Base-by-base conservation (phyloP, 2,888 invertebrate species). In the Leptura quadrifasciata region DNA sequence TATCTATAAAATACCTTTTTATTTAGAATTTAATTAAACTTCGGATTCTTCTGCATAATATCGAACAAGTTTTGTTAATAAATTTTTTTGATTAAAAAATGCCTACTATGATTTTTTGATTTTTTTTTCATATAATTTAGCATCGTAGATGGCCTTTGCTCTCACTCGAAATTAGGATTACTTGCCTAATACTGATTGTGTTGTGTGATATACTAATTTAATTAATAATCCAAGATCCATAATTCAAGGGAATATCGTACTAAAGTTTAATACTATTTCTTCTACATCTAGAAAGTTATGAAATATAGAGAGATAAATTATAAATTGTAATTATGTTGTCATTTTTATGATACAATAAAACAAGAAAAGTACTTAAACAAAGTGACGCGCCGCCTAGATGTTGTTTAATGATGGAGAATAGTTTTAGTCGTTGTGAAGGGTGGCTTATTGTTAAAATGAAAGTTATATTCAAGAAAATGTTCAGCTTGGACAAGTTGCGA, bases 401-500 rank as follows among this genome's bases (percentile, higher is more conserved):
- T 6, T 18, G 3, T 57, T 3, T 35, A 15, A 58, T 20, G 39
- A 24, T 47, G 58, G 69, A 69, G n/a, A 24, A 67, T 4, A 39
- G 58, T 57, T 57, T 20, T 31, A 31, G 35, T 63, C 35, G 35
- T 69, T 1, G 39, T 57, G 69, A 60, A 58, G 39, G 4, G 55
- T 17, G 52, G 27, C 3, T 35, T 58, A 69, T 18, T 52, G 57
- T 15, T 20, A 76, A 63, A 67, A 74, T 77, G 74, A 77, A 74
- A 70, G 74, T 60, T 31, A 17, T 74, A 17, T 77, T 70, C 24
- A 77, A 57, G 39, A 67, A 55, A 60, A 68, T 70, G 24, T 58
- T 58, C 27, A 70, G 60, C 12, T 71, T 52, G 21, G 71, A 74
- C 6, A 71, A 52, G 20, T 31, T 70, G 61, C 61, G 61, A 47